Conservation (phyloP, 1,140 invertebrate species). For the Episyrphus balteatus region DNA sequence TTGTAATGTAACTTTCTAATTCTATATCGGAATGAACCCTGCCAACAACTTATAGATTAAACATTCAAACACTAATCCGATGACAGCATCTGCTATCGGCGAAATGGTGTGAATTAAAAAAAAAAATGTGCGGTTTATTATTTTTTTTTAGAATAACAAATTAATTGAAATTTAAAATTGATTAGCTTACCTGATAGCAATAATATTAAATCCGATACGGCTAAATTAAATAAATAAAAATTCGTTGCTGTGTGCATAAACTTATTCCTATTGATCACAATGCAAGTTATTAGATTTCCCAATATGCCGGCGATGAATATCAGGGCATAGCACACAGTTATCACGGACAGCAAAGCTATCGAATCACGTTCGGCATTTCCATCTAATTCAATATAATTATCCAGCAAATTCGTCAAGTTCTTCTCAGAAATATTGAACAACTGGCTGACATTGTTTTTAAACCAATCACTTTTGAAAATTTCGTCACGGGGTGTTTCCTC, state of each 20-base stretch:
- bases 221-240: constrained; percentile 78
- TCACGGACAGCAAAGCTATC: constrained; percentile 45
- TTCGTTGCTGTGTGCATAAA: constrained; percentile 78
- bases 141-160: too few relatives aligned
- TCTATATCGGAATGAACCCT: too few relatives aligned
- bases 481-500: background rate
- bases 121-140: too few relatives aligned
- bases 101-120: too few relatives aligned
- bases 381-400: constrained; percentile 2
- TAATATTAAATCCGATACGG: constrained; percentile 77
- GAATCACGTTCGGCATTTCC: constrained; percentile 32
- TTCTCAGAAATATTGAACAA: constrained; percentile 30
- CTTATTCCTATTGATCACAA: constrained; percentile 70
- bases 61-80: too few relatives aligned
- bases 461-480: constrained; percentile 26
- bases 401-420: constrained; percentile 25
- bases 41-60: too few relatives aligned
- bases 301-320: constrained; percentile 73
- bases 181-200: constrained; percentile 44
- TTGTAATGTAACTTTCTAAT: too few relatives aligned
- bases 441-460: constrained; percentile 31
- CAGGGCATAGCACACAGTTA: constrained; percentile 58
- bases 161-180: background rate
- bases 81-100: too few relatives aligned
- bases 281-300: constrained; percentile 75